phyloP scores from a whole-genome alignment of 2,888 invertebrate genomes.

The Temnothorax unifasciatus region DNA sequence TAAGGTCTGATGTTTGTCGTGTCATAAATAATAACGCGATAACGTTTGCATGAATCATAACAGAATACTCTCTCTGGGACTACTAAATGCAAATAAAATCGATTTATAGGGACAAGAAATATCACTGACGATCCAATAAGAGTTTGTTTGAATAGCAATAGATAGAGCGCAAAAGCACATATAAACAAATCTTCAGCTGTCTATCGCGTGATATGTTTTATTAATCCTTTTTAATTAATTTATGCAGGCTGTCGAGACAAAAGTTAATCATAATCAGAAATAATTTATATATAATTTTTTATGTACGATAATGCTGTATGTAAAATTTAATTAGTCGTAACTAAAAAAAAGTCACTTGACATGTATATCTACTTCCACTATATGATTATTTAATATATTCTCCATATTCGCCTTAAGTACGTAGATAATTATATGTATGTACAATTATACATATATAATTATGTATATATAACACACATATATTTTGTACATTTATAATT shows the following conservation, averaged over 20 bases:
- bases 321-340: slow-evolving; percentile 28
- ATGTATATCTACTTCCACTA: slow-evolving; percentile 35
- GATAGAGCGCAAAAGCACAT: slow-evolving; percentile 54
- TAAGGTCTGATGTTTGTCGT: not conserved
- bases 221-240: slow-evolving; percentile 4
- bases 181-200: slow-evolving; percentile 18
- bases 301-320: not conserved
- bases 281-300: not conserved
- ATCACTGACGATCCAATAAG: slow-evolving; percentile 15
- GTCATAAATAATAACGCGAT: slow-evolving; percentile 19
- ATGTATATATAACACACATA: not conserved
- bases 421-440: slow-evolving; percentile 24
- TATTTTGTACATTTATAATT: slow-evolving; percentile 6
- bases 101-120: not conserved
- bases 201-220: slow-evolving; percentile 19
- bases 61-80: slow-evolving; percentile 7
- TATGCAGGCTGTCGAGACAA: slow-evolving; percentile 6
- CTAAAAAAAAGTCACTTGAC: slow-evolving; percentile 22
- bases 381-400: slow-evolving; percentile 42
- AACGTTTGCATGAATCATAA: slow-evolving; percentile 12
- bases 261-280: slow-evolving; percentile 42
- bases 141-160: slow-evolving; percentile 32
- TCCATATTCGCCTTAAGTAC: slow-evolving; percentile 36
- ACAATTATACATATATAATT: not conserved
- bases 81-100: not conserved